phyloP scores from a whole-genome alignment of 2,888 invertebrate genomes.

The Miltochrista miniata region DNA sequence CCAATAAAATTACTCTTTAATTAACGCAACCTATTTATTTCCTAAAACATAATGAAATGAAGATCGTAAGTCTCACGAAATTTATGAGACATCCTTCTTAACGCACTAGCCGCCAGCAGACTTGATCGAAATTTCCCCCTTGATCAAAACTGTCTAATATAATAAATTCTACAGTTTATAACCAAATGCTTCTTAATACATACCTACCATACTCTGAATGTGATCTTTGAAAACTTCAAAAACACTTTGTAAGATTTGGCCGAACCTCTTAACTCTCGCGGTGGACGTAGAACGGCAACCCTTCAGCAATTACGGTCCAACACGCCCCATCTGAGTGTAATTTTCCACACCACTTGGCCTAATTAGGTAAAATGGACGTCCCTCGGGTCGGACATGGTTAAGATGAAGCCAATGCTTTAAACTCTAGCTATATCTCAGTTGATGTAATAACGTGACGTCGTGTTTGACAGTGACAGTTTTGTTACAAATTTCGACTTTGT shows the following conservation, averaged over 20 bases:
- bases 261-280: conserved; percentile 36
- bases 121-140: neutral
- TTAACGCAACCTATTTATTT: no score
- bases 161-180: no score
- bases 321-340: conserved; percentile 63
- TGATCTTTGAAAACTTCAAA: conserved; percentile 16
- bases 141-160: neutral
- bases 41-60: no score
- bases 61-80: no score
- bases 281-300: conserved; percentile 47
- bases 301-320: conserved; percentile 64
- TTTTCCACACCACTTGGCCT: conserved; percentile 73
- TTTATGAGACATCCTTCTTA: no score
- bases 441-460: conserved; percentile 8
- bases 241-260: conserved; percentile 32
- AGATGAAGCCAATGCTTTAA: conserved; percentile 36
- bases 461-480: conserved; percentile 9
- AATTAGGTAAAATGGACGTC: conserved; percentile 69
- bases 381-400: conserved; percentile 42
- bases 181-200: neutral
- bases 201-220: neutral
- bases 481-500: no score
- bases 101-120: no score
- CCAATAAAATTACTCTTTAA: no score
- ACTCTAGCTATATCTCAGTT: conserved; percentile 12